Percentiles rank a stretch among this genome's conserved stretches.
These are phyloP conservation scores for Dipodomys merriami DNA, from an alignment of 2,113 vertebrate species.

Conservation along the genomic window DNA sequence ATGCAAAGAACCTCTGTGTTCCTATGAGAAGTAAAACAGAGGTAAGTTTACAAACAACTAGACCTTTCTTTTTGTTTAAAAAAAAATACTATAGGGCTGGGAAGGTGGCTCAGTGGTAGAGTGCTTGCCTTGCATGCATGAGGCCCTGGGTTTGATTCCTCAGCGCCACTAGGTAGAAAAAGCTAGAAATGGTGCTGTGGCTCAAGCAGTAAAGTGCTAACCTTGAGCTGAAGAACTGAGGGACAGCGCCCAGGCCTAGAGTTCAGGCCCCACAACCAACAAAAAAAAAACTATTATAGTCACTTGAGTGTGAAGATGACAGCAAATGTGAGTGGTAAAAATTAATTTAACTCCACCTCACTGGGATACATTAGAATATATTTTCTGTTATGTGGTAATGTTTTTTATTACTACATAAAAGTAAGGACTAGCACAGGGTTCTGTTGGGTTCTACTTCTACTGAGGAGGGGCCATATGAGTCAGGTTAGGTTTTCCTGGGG, in stretches of 20 bases:
- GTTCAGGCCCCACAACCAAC: too few relatives aligned
- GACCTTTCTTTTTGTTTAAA: background rate
- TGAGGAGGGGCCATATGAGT: background rate
- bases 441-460: background rate
- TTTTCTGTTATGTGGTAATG: background rate
- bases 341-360: rapidly evolving
- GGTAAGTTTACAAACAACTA: background rate
- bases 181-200: too few relatives aligned
- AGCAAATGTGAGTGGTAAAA: background rate
- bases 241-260: too few relatives aligned
- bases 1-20: background rate
- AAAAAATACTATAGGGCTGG: background rate
- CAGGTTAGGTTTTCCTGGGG: background rate
- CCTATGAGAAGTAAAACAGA: background rate
- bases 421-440: background rate
- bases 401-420: background rate
- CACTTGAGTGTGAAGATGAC: background rate
- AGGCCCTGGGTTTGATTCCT: too few relatives aligned
- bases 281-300: background rate
- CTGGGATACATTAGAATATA: rapidly evolving
- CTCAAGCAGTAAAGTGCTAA: too few relatives aligned
- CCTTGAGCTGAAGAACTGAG: too few relatives aligned
- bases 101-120: too few relatives aligned
- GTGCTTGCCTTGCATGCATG: too few relatives aligned
- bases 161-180: too few relatives aligned